phyloP scores from a whole-genome alignment of 2,888 invertebrate genomes.

The Trichogramma evanescens region DNA sequence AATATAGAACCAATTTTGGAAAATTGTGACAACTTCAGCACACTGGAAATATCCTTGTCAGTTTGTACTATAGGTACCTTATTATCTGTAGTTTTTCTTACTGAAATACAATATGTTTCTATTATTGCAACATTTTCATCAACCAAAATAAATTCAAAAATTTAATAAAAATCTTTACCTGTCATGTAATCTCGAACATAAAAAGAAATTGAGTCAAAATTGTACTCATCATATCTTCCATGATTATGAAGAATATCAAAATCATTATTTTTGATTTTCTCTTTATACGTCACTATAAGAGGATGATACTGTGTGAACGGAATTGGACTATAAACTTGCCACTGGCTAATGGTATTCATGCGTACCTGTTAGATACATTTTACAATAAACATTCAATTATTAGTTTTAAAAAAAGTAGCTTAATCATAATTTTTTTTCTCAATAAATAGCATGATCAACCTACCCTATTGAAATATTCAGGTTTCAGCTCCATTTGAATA shows the following conservation, averaged over 20 bases:
- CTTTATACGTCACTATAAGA: slow-evolving; percentile 48
- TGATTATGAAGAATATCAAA: slow-evolving; percentile 65
- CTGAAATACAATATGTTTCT: slow-evolving; percentile 24
- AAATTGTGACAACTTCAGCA: slow-evolving; percentile 47
- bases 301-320: slow-evolving; percentile 86
- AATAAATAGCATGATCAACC: slow-evolving; percentile 27
- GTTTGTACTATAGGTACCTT: slow-evolving; percentile 56
- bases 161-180: slow-evolving; percentile 47
- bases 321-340: slow-evolving; percentile 87
- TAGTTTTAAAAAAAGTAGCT: slow-evolving; percentile 6
- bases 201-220: slow-evolving; percentile 69
- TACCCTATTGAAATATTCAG: slow-evolving; percentile 85
- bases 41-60: slow-evolving; percentile 58
- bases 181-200: slow-evolving; percentile 75
- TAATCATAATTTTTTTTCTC: background rate
- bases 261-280: slow-evolving; percentile 47
- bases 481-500: slow-evolving; percentile 62
- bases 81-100: slow-evolving; percentile 23
- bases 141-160: slow-evolving; percentile 18
- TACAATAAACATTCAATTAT: slow-evolving; percentile 5
- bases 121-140: slow-evolving; percentile 14
- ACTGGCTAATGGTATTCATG: slow-evolving; percentile 86
- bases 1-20: slow-evolving; percentile 53
- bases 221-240: slow-evolving; percentile 72
- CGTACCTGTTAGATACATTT: slow-evolving; percentile 59